Evolutionary conservation across 2,888 invertebrate genomes (phyloP).

Genomic region (Drosophila koepferae): DNA sequence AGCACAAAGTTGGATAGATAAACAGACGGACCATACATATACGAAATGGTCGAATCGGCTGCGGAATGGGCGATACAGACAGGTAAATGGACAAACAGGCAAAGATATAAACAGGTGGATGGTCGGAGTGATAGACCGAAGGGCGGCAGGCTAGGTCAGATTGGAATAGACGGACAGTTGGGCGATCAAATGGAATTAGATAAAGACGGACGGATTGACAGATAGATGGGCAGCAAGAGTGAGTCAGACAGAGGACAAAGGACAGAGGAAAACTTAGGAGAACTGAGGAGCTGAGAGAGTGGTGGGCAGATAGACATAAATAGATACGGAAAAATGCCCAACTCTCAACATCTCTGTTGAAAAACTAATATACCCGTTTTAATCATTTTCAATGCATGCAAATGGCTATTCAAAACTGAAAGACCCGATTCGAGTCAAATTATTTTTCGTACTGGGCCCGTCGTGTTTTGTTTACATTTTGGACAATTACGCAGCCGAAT

Average conservation of each 20-base stretch:
- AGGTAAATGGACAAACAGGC: background rate
- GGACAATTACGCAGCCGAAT: constrained; percentile 75
- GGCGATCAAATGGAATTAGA: background rate
- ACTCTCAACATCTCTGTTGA: too few relatives aligned
- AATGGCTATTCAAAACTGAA: background rate
- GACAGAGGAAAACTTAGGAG: background rate
- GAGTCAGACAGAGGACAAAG: too few relatives aligned
- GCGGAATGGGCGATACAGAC: too few relatives aligned
- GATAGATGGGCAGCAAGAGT: background rate
- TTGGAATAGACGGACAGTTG: background rate
- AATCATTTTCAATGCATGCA: background rate
- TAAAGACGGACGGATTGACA: background rate
- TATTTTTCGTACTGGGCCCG: constrained; percentile 3
- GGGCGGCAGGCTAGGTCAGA: background rate
- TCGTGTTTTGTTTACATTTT: constrained; percentile 68
- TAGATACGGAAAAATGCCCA: background rate
- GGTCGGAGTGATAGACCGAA: background rate
- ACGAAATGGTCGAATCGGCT: background rate
- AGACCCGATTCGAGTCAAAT: constrained; percentile 11
- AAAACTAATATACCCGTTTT: background rate
- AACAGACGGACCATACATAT: background rate
- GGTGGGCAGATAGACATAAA: too few relatives aligned
- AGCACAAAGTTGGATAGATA: background rate
- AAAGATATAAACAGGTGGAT: background rate
- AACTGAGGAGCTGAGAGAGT: background rate